Evolutionary conservation across 1,140 invertebrate genomes (phyloP), one percentile per base, ranked within the genome.

Genomic region (Caenorhabditis latens): DNA sequence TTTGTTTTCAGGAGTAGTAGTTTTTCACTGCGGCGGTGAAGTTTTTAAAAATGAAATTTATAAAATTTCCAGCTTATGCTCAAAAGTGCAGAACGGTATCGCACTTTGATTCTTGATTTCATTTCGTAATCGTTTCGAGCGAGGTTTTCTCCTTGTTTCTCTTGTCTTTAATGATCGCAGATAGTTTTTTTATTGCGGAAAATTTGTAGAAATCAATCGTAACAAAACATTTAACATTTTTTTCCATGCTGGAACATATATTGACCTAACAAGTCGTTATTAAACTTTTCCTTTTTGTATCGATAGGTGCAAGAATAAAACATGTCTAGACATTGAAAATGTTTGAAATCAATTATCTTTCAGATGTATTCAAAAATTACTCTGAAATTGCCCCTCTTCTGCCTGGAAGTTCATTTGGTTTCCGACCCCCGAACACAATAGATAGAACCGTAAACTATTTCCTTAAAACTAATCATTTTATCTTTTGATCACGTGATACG

Each of bases 401-500:
- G 32, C 32, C 32, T 32, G 32, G 16, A 53, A 53, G 50, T 53
- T 53, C 50, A 53, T 53, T 11, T 11, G 11, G 2, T 53, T 53
- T 11, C 50, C 50, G 5, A 53, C 50, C 11, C 11, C 50, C 3
- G n/a, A 58, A 5, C 6, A 19, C 14, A n/a, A n/a, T n/a, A 58
- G 57, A 19, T 8, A 4, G 4, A 8, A 14, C n/a, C 4, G 7
- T n/a, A 8, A 16, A n/a, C 2, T 63, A 13, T 32, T 32, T 63
- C 13, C 14, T 6, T 46, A 43, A 43, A 57, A 9, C 0, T 5
- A 8, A n/a, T 61, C 21, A 43, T 42, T 43, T 58, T 42, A 57
- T 84, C 57, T 46, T 84, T 61, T 21, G 24, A 57, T 84, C 82
- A 84, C 57, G 82, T 84, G 82, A 84, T 55, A 57, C 53, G 55